Evolutionary conservation across 2,888 invertebrate species (phyloP).

Genomic region (Eristalis intricaria): DNA sequence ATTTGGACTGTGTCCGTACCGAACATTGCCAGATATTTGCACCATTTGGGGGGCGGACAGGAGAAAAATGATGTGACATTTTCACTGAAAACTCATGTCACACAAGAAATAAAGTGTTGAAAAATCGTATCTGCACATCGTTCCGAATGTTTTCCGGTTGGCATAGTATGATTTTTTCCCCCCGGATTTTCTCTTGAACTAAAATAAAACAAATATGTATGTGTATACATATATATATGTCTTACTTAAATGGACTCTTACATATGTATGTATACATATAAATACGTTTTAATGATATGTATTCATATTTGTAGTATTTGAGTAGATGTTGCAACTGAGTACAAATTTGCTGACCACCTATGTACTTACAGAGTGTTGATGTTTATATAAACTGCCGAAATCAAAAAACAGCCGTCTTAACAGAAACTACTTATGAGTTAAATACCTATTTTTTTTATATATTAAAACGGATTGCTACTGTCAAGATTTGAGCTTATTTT

Average conservation of each 20-base stretch:
- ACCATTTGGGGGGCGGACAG: constrained; percentile 31
- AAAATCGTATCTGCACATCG: constrained; percentile 72
- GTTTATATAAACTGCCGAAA: no score
- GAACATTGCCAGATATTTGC: constrained; percentile 44
- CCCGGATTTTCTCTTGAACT: constrained; percentile 28
- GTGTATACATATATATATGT: no score
- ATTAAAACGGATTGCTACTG: no score
- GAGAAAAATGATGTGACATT: constrained; percentile 71
- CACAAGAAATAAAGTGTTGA: constrained; percentile 72
- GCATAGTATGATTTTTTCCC: constrained; percentile 52
- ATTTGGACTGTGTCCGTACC: constrained; percentile 66
- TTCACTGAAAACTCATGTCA: constrained; percentile 72
- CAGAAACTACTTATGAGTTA: background rate
- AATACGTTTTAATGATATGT: background rate
- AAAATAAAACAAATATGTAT: constrained; percentile 5
- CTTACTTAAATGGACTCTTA: background rate
- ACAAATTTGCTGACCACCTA: background rate
- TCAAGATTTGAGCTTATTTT: no score
- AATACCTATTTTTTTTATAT: background rate
- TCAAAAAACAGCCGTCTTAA: background rate
- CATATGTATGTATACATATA: background rate
- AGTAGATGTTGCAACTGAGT: background rate
- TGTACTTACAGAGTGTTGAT: no score
- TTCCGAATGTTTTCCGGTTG: constrained; percentile 72
- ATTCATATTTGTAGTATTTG: background rate